Evolutionary conservation across 2,797 vertebrate species (phyloP), one percentile per base, ranked within the genome.

Genomic region (Syngnathus acus): DNA sequence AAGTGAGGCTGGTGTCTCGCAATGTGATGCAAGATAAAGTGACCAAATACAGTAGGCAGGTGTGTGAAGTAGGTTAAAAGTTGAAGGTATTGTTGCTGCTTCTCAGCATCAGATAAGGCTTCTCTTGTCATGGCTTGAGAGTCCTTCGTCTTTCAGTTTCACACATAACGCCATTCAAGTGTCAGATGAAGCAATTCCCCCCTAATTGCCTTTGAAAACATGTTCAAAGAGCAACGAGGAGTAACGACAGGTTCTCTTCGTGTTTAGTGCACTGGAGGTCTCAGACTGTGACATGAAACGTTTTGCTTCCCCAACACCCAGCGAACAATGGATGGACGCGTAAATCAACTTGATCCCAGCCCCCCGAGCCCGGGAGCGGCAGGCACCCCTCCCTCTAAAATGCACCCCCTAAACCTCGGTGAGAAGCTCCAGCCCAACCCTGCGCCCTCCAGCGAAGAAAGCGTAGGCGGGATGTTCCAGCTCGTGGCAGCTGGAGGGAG

Each of bases 331-430:
- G 88, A 92, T 91, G 89, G 88, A 84, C 85, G 82, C 88, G 77
- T 91, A 91, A 90, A 92, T 91, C 90, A 88, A 79, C 69, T 81
- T 89, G 84, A 83, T 85, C 80, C 81, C 77, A 74, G 74, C 78
- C 69, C 69, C 79, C 67, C 50, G 3, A 73, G 87, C 82, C 82
- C 70, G 67, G 74, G 53, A 78, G 83, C 32, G 9, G 71, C 79
- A 65, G 9, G 71, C 79, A 65, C 77, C 65, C 62, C 11, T 65
- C 42, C 67, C 75, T 62, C 68, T 67, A 68, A 32, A 68, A 64
- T 68, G 67, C 69, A 62, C 65, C 68, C 73, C 68, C 68, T 79
- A 73, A 81, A 77, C 60, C 39, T 69, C 32, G 60, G 61, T 82
- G 86, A 79, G 74, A 79, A 86, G 83, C 76, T 78, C 71, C 74